Base-by-base conservation (phyloP, 2,888 invertebrate genomes). In the Linyphia triangularis region DNA sequence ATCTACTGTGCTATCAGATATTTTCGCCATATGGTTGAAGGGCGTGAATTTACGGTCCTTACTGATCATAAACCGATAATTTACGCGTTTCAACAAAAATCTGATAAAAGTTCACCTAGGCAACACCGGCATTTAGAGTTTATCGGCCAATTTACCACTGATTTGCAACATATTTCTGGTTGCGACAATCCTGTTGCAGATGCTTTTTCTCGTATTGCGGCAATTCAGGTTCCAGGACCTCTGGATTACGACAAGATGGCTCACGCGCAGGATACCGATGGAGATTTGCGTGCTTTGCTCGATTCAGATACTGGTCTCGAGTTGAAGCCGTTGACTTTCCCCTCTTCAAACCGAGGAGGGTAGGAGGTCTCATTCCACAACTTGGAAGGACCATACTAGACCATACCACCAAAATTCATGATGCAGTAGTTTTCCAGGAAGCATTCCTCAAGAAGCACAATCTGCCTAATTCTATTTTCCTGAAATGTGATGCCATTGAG, bases 61-160 rank as follows among this genome's bases (percentile, higher is more conserved):
- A 85, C 79, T n/a, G 67, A 85, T 57, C 85, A 79, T 24, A 85
- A 85, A 57, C 85, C 92, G 0, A 72, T 93, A 72, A 19, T 26
- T 2, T 72, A 43, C 26, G 43, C 40, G 2, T 72, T 72, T 43
- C 7, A 7, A 22, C 72, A 72, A 72, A 22, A 72, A 7, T 22
- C 22, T 1, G 72, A 72, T 24, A 40, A 72, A 37, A 26, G 7
- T 40, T 91, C 92, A 1, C 92, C 92, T 0, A 81, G 92, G 1
- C 92, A 93, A 85, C 90, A 91, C n/a, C 86, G 92, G 3, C 91
- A 93, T 19, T 88, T 93, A 0, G 69, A 83, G n/a, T 51, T 16
- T 51, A 51, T 51, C 5, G 16, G 16, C n/a, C 51, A 40, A 51
- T 51, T 51, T n/a, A 51, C 51, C 1, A 13, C 51, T 16, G 51